These are phyloP conservation scores for Raja brachyura DNA, from an alignment of 2,113 vertebrate genomes.

Conservation along the genomic window DNA sequence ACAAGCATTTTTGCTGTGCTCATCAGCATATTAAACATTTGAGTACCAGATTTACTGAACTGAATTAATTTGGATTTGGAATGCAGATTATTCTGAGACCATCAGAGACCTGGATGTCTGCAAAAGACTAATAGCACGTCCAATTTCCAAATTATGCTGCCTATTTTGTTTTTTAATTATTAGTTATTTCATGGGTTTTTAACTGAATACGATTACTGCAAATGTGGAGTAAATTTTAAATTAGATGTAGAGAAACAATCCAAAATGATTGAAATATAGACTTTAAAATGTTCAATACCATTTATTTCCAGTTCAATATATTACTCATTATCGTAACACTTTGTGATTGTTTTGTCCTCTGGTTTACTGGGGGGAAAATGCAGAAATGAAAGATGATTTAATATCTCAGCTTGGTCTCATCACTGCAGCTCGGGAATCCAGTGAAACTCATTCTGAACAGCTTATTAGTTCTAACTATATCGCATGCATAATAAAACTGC, in stretches of 20 bases:
- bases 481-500: constrained; percentile 99
- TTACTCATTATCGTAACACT: constrained; percentile 78
- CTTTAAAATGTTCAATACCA: constrained; percentile 48
- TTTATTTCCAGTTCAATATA: constrained; percentile 86
- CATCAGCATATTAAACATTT: constrained; percentile 90
- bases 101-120: constrained; percentile 84
- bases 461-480: constrained; percentile 99
- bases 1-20: constrained; percentile 47
- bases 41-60: constrained; percentile 91
- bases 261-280: constrained; percentile 57
- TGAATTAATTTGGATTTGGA: constrained; percentile 99
- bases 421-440: constrained; percentile 88
- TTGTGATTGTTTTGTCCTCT: constrained; percentile 80
- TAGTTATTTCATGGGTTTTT: constrained; percentile 61
- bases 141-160: constrained; percentile 65
- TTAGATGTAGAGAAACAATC: constrained; percentile 57
- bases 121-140: constrained; percentile 67
- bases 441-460: constrained; percentile 96
- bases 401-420: constrained; percentile 98
- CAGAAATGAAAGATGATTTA: constrained; percentile 99
- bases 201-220: constrained; percentile 69
- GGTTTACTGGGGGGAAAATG: constrained; percentile 91
- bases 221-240: constrained; percentile 53
- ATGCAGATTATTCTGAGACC: constrained; percentile 95
- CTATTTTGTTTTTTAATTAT: constrained; percentile 58